Base-by-base conservation (phyloP, 2,888 invertebrate species). In the Sturmia bella region DNA sequence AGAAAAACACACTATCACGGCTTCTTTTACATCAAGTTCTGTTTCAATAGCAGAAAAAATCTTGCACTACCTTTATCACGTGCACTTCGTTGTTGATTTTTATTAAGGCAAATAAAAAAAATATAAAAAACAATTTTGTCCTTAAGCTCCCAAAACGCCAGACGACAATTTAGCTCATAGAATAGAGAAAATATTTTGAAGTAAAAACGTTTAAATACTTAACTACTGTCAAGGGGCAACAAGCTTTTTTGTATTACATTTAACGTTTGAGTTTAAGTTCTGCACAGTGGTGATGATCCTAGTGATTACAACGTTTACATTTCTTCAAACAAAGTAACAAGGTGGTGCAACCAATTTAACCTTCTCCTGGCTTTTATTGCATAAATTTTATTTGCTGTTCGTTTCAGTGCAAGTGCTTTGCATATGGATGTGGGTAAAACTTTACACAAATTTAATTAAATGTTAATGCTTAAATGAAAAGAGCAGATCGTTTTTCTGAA, bases 161-260 rank as follows among this genome's bases (percentile, higher is more conserved):
- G 70, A 64, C 73, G 66, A 74, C 69, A 76, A 82, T 76, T 81
- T 82, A 24, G 63, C 82, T 84, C 64, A 63, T 45, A 12, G 19
- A 39, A 24, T 9, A 52, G 15, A 50, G 15, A 63, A 12, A 27
- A 43, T 27, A 3, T 32, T 32, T 7, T 17, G n/a, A 37, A 69
- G 57, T 79, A 72, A 56, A 32, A 79, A 81, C 73, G 75, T 76
- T 81, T 81, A 81, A 75, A 78, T 59, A 78, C 70, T 75, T 81
- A 81, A 79, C 56, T 79, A 64, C 69, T 64, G 83, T 79, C 81
- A 79, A 61, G 82, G 82, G 80, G 61, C 70, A 52, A 74, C 70
- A 43, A 59, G 72, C 66, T 57, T 74, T 84, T 84, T 84, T 72
- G 32, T 77, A 63, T 32, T 74, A 70, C 77, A 74, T 82, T 81